A percentile compares a stretch with the other conserved stretches of the same genome.
These are phyloP conservation scores for Probaryconus sp. DNA, from an alignment of 1,140 invertebrate genomes.

Conservation along the genomic window DNA sequence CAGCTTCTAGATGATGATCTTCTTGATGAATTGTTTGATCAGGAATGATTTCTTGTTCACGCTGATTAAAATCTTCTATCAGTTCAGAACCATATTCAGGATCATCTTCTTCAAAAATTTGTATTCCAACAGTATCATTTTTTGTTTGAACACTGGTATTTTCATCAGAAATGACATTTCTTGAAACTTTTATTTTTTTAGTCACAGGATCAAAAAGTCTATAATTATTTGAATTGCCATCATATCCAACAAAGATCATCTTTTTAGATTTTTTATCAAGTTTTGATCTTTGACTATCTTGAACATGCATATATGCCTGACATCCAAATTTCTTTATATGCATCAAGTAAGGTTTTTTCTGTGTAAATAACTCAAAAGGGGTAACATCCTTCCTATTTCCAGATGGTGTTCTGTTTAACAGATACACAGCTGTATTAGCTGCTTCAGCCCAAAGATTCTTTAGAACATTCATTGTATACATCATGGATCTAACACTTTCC, in stretches of 20 bases:
- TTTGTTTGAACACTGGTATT: slow-evolving; percentile 3
- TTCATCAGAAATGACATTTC: slow-evolving; percentile 61
- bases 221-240: slow-evolving; percentile 63
- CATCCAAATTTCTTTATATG: slow-evolving; percentile 67
- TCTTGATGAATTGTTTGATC: neutral
- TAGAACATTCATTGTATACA: slow-evolving; percentile 63
- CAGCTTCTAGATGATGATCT: too few relatives aligned
- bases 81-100: too few relatives aligned
- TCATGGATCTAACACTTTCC: slow-evolving; percentile 70
- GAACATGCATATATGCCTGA: slow-evolving; percentile 62
- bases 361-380: slow-evolving; percentile 59
- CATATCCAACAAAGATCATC: slow-evolving; percentile 38
- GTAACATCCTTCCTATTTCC: slow-evolving; percentile 62
- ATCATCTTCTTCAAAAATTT: too few relatives aligned
- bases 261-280: slow-evolving; percentile 56
- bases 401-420: slow-evolving; percentile 53
- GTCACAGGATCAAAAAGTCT: slow-evolving; percentile 54
- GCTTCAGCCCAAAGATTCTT: slow-evolving; percentile 75
- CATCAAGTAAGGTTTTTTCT: slow-evolving; percentile 72
- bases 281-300: slow-evolving; percentile 60
- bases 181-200: slow-evolving; percentile 22
- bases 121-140: too few relatives aligned
- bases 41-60: neutral
- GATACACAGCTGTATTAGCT: slow-evolving; percentile 68
- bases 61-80: neutral